Conservation (phyloP, 2,113 vertebrate genomes). For the Hypocryptadius cinnamomeus region DNA sequence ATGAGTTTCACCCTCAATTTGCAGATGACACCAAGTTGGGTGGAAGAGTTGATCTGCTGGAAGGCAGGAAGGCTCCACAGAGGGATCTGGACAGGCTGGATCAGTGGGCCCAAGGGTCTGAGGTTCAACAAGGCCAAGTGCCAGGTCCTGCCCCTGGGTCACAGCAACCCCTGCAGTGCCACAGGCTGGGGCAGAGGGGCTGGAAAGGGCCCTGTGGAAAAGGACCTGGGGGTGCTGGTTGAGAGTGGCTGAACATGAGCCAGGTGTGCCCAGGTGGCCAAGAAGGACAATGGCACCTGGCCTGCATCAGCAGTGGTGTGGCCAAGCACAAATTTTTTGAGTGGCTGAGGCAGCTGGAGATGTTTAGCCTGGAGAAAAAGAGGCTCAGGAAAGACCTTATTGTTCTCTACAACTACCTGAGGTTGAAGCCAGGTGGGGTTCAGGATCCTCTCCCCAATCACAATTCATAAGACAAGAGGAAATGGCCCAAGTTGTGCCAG, state of each 20-base stretch:
- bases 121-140: background rate
- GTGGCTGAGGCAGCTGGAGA: background rate
- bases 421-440: background rate
- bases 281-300: background rate
- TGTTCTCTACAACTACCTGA: background rate
- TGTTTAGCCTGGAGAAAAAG: background rate
- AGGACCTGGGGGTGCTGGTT: background rate
- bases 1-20: background rate
- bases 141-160: background rate
- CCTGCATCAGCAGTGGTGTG: background rate
- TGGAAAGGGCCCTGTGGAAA: rapidly evolving
- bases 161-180: background rate
- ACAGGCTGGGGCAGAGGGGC: background rate
- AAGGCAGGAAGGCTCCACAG: background rate
- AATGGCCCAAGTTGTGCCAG: background rate
- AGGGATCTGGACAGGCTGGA: background rate
- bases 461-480: background rate
- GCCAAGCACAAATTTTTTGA: background rate
- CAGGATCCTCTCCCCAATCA: background rate
- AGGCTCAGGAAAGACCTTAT: background rate
- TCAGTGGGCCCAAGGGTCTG: rapidly evolving
- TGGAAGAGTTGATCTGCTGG: background rate
- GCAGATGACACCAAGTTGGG: background rate
- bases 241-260: background rate
- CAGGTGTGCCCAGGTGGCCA: background rate